A percentile compares a stretch with the other conserved stretches of the same genome.
phyloP scores from a whole-genome alignment of 2,113 vertebrate species.

The Dipodomys ordii region DNA sequence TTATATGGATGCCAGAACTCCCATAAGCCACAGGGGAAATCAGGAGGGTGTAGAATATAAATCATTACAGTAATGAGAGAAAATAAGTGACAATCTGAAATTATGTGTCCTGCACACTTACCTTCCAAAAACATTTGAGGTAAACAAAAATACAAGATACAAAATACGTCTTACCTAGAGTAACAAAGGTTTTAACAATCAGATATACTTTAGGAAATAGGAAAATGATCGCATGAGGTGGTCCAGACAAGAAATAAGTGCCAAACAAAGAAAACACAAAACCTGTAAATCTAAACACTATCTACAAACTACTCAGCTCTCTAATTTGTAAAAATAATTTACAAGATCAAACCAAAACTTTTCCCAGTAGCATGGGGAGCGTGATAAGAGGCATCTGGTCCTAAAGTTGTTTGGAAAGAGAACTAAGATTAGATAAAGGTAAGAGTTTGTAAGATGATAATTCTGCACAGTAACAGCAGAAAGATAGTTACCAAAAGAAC shows the following conservation, averaged over 20 bases:
- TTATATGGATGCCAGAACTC: background rate
- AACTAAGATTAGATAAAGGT: background rate
- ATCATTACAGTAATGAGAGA: background rate
- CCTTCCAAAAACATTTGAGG: background rate
- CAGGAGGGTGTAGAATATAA: conserved; percentile 13
- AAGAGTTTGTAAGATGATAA: background rate
- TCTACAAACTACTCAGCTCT: background rate
- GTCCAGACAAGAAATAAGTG: no score
- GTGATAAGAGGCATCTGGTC: background rate
- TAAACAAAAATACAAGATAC: background rate
- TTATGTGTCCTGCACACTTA: background rate
- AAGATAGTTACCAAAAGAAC: background rate
- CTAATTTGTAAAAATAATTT: conserved; percentile 21
- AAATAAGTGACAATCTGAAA: background rate
- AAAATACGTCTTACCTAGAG: background rate
- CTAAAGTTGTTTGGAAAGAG: background rate
- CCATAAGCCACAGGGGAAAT: background rate
- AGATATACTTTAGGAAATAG: background rate
- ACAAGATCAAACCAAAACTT: conserved; percentile 17
- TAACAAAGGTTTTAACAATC: background rate
- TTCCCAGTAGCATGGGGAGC: background rate
- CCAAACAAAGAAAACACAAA: background rate
- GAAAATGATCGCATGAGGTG: background rate
- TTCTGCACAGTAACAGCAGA: background rate
- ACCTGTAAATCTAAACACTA: background rate